A percentile compares a stretch with the other conserved stretches of the same genome.
phyloP scores from a whole-genome alignment of 92 coral and sea anemone genomes.

The Umimayanthus chanpuru region DNA sequence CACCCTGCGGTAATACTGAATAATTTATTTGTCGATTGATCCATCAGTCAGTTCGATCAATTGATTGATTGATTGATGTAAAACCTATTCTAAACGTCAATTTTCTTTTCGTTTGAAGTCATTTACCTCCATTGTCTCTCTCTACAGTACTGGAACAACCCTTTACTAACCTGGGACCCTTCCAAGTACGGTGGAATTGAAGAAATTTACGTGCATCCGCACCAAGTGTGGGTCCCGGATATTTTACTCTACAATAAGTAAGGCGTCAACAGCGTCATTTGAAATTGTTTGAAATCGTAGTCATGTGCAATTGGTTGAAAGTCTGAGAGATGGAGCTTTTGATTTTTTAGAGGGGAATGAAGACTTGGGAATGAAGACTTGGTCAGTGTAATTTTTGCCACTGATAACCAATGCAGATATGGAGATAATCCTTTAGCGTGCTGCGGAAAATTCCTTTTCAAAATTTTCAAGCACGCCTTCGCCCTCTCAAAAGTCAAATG shows the following conservation, averaged over 20 bases:
- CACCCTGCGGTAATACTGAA: too few relatives aligned
- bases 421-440: too few relatives aligned
- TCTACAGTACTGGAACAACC: constrained; percentile 77
- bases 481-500: too few relatives aligned
- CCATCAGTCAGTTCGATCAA: too few relatives aligned
- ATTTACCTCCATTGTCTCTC: neutral
- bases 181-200: constrained; percentile 66
- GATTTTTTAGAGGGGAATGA: too few relatives aligned
- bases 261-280: constrained; percentile 22
- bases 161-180: constrained; percentile 79
- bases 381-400: too few relatives aligned
- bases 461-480: too few relatives aligned
- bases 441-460: too few relatives aligned
- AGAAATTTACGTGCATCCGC: constrained; percentile 66
- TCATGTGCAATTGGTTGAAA: neutral
- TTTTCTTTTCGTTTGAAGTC: too few relatives aligned
- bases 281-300: neutral
- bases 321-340: too few relatives aligned
- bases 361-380: too few relatives aligned
- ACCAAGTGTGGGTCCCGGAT: constrained; percentile 90
- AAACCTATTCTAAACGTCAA: neutral
- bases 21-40: neutral
- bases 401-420: too few relatives aligned
- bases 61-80: constrained; percentile 4
- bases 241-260: constrained; percentile 93